Base-by-base conservation (phyloP, 2,113 vertebrate genomes). In the Gymnorhina tibicen region DNA sequence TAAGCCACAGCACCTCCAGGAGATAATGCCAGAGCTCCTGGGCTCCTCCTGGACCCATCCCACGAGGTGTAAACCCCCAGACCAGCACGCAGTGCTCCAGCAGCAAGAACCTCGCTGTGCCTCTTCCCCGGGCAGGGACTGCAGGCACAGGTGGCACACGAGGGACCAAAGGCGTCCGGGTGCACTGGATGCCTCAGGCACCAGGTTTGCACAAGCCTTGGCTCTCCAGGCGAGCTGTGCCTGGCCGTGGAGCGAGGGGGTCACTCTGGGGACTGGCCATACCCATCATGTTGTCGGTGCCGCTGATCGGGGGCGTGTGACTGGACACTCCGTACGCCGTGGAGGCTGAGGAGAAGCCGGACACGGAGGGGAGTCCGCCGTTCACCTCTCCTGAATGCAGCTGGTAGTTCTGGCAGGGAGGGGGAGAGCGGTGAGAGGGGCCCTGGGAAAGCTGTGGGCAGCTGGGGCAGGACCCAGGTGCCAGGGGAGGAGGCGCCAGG, bases 361-460 rank as follows among this genome's bases (percentile, higher is more conserved):
- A 91, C 83, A 98, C 97, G 0, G 98, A 97, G 1, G 99, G 98
- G 18, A 99, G 98, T 2, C 97, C 96, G 0, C 99, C 99, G 0
- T 99, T 99, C 68, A 99, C 99, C 92, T 99, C 99, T 7, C 98
- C 98, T 78, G 98, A 97, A 6, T 99, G 99, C 92, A 99, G 98
- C 97, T 98, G 98, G 98, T 99, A 99, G 97, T 98, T 99, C 98
- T 99, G 96, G 80, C 93, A 96, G 75, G 98, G 95, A 98, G 67
- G 58, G 60, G 89, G 20, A 97, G 84, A 68, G 15, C 64, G 74
- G 98, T 98, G 96, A 95, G 73, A 93, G 47, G 10, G 32, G 58
- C 58, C 64, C 95, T 59, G 10, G 0, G 27, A 37, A 47, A 32
- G 69, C 56, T 95, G 87, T 5, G 8, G 5, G 53, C 16, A 2